Evolutionary conservation across 2,113 vertebrate genomes (phyloP).

Genomic region (Ophthalmolycus amberensis): DNA sequence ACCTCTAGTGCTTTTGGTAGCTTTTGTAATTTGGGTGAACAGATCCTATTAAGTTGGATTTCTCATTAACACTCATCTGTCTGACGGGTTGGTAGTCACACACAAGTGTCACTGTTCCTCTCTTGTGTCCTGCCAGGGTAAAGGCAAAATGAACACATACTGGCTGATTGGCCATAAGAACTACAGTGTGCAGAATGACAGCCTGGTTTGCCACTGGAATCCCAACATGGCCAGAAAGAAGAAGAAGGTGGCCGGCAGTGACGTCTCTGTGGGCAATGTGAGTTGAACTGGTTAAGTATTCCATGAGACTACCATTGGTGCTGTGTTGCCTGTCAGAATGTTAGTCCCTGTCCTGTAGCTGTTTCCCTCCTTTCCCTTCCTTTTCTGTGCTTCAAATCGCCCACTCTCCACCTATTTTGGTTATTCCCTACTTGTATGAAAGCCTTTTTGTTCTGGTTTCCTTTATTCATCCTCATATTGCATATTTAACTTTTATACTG

Average conservation of each 20-base stretch:
- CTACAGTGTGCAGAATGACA: constrained; percentile 92
- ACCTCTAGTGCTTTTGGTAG: neutral
- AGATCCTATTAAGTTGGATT: neutral
- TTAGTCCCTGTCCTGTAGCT: neutral
- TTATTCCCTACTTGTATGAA: neutral
- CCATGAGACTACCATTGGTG: neutral
- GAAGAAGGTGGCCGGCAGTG: constrained; percentile 71
- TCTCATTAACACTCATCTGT: neutral
- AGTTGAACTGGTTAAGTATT: constrained; percentile 42
- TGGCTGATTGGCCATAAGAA: constrained; percentile 92
- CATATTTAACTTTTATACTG: neutral
- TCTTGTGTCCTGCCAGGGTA: constrained; percentile 79
- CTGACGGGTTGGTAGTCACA: neutral
- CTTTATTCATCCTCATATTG: neutral
- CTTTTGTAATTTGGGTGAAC: neutral
- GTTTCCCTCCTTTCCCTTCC: neutral
- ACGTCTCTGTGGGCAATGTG: constrained; percentile 80
- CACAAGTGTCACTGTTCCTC: neutral
- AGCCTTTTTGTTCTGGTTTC: neutral
- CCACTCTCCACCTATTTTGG: too few relatives aligned
- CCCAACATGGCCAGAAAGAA: constrained; percentile 83
- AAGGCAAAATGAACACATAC: constrained; percentile 93
- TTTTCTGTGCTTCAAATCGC: neutral
- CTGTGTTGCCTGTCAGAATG: neutral
- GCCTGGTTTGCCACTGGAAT: constrained; percentile 92